Evolutionary conservation across 2,888 invertebrate species (phyloP).

Genomic region (Danaus chrysippus): DNA sequence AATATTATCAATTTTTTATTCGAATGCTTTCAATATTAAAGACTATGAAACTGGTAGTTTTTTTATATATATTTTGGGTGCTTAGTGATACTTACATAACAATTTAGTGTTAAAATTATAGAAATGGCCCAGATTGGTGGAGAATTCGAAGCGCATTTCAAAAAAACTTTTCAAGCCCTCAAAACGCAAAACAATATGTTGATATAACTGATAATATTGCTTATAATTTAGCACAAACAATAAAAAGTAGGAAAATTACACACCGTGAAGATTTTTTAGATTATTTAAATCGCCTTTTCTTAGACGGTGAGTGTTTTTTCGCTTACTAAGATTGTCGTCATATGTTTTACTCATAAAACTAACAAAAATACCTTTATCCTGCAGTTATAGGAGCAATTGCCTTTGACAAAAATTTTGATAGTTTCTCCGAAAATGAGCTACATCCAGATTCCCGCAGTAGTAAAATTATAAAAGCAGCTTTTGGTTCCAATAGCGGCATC

Average conservation of each 20-base stretch:
- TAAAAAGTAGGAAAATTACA: conserved; percentile 43
- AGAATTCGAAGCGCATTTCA: conserved; percentile 87
- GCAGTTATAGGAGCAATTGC: conserved; percentile 86
- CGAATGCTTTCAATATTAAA: too few species aligned
- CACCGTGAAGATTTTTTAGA: conserved; percentile 81
- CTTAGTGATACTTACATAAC: too few species aligned
- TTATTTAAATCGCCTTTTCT: conserved; percentile 84
- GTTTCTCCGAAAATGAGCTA: conserved; percentile 82
- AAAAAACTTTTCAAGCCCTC: conserved; percentile 86
- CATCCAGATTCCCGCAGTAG: conserved; percentile 80
- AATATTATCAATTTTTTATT: too few species aligned
- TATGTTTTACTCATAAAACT: too few species aligned
- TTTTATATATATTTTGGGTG: too few species aligned
- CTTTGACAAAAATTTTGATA: conserved; percentile 83
- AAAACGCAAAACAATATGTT: conserved; percentile 83
- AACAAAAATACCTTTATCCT: conserved; percentile 40
- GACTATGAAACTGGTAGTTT: too few species aligned
- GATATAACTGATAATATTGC: conserved; percentile 81
- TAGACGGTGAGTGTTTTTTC: conserved; percentile 83
- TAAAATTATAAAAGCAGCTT: conserved; percentile 84
- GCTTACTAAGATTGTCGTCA: not conserved
- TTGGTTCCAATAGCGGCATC: conserved; percentile 84
- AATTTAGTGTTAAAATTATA: conserved; percentile 48
- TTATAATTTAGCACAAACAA: conserved; percentile 81
- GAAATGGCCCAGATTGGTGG: conserved; percentile 92